Conservation (phyloP, 2,888 invertebrate species). For the Masnerella sp. region DNA sequence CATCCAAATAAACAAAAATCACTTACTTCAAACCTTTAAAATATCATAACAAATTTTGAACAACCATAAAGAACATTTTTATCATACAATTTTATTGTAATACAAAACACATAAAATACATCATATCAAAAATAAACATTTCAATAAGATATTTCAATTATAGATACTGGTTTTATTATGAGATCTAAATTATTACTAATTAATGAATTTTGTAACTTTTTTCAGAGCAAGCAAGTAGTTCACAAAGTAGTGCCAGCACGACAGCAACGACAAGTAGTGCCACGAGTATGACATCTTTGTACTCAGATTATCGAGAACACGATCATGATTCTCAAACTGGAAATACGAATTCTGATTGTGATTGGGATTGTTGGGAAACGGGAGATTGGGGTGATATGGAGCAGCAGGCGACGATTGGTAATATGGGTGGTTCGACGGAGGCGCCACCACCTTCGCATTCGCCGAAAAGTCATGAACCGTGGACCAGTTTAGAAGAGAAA, state of each 20-base stretch:
- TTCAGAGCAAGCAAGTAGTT: conserved; percentile 85
- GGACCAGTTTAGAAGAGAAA: conserved; percentile 91
- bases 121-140: too few species aligned
- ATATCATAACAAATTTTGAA: too few species aligned
- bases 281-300: conserved; percentile 90
- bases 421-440: conserved; percentile 71
- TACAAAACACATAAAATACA: too few species aligned
- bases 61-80: too few species aligned
- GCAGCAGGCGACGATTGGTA: conserved; percentile 78
- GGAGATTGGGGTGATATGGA: conserved; percentile 95
- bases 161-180: too few species aligned
- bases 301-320: conserved; percentile 80
- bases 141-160: too few species aligned
- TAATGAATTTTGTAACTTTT: too few species aligned
- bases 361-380: conserved; percentile 92
- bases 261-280: conserved; percentile 93
- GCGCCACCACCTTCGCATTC: conserved; percentile 80
- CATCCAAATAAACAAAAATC: too few species aligned
- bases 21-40: too few species aligned
- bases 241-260: conserved; percentile 85
- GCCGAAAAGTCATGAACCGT: conserved; percentile 86
- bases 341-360: conserved; percentile 84
- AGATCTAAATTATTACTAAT: too few species aligned
- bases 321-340: conserved; percentile 86
- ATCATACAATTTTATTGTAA: too few species aligned